These are phyloP conservation scores for Cerastis leucographa DNA, from an alignment of 2,888 invertebrate species.

Conservation along the genomic window DNA sequence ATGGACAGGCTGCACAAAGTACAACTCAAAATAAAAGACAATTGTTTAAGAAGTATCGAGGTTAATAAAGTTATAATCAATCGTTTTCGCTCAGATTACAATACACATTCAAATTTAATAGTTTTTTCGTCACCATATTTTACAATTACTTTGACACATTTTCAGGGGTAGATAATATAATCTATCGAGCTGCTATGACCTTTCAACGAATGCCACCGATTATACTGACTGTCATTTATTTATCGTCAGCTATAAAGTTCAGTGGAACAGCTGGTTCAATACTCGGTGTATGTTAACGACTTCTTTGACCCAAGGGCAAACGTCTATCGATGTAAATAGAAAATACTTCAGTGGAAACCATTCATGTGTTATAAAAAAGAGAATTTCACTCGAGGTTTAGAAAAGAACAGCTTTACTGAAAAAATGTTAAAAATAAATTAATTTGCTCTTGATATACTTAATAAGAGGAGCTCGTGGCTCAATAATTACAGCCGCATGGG, in stretches of 20 bases:
- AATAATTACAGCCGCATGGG: too few relatives aligned
- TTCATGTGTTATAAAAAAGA: slow-evolving; percentile 30
- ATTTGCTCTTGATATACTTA: background rate
- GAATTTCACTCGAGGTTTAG: slow-evolving; percentile 14
- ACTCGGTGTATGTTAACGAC: slow-evolving; percentile 60
- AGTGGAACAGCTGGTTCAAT: slow-evolving; percentile 43
- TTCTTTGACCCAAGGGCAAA: slow-evolving; percentile 60
- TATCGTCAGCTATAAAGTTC: slow-evolving; percentile 56
- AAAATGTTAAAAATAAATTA: background rate
- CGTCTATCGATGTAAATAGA: slow-evolving; percentile 45
- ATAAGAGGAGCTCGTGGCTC: too few relatives aligned
- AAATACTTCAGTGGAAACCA: slow-evolving; percentile 46
- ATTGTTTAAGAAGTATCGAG: background rate
- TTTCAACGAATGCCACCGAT: slow-evolving; percentile 48
- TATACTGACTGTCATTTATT: slow-evolving; percentile 58
- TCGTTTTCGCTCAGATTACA: background rate
- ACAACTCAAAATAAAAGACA: background rate
- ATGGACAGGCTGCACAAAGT: background rate
- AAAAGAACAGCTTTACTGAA: too few relatives aligned
- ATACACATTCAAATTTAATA: background rate
- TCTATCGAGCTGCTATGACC: slow-evolving; percentile 52
- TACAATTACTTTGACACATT: slow-evolving; percentile 28
- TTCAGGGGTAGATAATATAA: slow-evolving; percentile 34
- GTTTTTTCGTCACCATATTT: background rate
- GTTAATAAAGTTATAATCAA: background rate